Percentiles rank a stretch among this genome's conserved stretches.
phyloP scores from a whole-genome alignment of 2,113 vertebrate species.

The Eira barbara region DNA sequence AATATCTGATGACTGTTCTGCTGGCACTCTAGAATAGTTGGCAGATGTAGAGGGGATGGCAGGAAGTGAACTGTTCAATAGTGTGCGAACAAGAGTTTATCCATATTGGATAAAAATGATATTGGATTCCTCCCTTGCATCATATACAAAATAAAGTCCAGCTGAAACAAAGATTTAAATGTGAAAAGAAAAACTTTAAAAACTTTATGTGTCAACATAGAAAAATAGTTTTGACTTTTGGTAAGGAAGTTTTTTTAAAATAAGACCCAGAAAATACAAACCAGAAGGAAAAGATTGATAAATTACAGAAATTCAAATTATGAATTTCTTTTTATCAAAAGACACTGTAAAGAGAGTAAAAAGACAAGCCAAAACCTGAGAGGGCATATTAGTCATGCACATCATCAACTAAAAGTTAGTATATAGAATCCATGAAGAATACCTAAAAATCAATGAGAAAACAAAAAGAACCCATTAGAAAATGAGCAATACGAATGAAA shows the following conservation, averaged over 20 bases:
- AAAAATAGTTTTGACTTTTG: background rate
- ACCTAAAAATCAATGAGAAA: constrained; percentile 8
- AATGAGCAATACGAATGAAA: background rate
- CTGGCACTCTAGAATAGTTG: background rate
- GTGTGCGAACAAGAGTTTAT: background rate
- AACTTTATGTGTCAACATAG: background rate
- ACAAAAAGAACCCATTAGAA: background rate
- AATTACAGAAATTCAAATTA: background rate
- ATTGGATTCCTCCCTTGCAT: background rate
- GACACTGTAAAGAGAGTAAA: background rate
- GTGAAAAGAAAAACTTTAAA: background rate
- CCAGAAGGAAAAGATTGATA: background rate
- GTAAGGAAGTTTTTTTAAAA: background rate
- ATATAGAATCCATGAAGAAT: background rate
- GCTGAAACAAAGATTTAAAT: background rate
- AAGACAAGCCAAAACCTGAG: background rate
- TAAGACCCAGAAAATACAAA: background rate
- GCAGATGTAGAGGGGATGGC: background rate
- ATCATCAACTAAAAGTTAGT: background rate
- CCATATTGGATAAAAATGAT: background rate
- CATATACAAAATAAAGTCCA: background rate
- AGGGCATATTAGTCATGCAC: background rate
- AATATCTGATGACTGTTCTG: background rate
- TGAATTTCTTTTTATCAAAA: background rate
- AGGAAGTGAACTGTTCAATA: background rate